Evolutionary conservation across 2,888 invertebrate genomes (phyloP), one percentile per base, ranked within the genome.

Genomic region (Herminia tarsipennalis): DNA sequence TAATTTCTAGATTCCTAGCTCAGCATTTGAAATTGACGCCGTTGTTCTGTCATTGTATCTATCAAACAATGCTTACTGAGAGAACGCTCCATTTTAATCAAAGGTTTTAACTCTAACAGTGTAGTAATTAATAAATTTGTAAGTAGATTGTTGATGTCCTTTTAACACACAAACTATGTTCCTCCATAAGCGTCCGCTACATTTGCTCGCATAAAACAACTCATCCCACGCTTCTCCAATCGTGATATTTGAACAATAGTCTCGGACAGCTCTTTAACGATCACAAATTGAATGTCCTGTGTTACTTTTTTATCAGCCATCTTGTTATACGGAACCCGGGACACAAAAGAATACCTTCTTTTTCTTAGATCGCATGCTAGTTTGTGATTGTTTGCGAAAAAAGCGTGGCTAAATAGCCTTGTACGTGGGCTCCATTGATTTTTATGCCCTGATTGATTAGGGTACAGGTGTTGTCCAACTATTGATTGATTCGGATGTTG

Each of bases 201-300:
- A n/a, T 6, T 35, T 29, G 44, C 37, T 57, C 33, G 49, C 47
- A 4, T 20, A 32, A 44, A 63, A 10, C 27, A 50, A 46, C 8
- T n/a, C 4, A 9, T 18, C 14, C 48, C 21, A 38, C 13, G 13
- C 6, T 8, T 13, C 30, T 27, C 9, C 29, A 44, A 43, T 56
- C 74, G 70, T 76, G 78, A 78, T 74, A 60, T 56, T 67, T 66
- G 70, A 69, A 86, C 83, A 85, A 83, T 69, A 63, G 69, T 33
- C 46, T 53, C 51, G 60, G 71, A 75, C 79, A 74, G 67, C 62
- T 73, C 69, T 65, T 73, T 79, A 81, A 78, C 76, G 66, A 76
- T 72, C 70, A 76, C 73, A 82, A 84, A 86, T 86, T 83, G 82
- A 85, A 86, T 75, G 73, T 81, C 76, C 78, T 77, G 76, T 76